Percentiles rank a stretch among this genome's conserved stretches.
These are phyloP conservation scores for Grallaria varia DNA, from an alignment of 2,113 vertebrate genomes.

Conservation along the genomic window DNA sequence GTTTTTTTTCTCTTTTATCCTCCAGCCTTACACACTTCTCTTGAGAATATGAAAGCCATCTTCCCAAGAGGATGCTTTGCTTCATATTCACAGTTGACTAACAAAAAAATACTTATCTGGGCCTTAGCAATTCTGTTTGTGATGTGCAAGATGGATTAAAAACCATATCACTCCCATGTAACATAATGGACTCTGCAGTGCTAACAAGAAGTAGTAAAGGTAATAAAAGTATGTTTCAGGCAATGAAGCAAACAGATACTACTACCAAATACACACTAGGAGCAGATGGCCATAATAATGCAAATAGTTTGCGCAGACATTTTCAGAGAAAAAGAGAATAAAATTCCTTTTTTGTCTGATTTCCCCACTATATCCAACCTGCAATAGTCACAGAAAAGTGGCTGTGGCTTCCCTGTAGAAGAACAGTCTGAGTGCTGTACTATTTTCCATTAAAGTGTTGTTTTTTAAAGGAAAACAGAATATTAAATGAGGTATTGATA, in stretches of 20 bases:
- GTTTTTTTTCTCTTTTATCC: background rate
- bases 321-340: background rate
- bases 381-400: background rate
- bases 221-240: slow-evolving; percentile 29
- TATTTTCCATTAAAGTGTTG: background rate
- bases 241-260: slow-evolving; percentile 27
- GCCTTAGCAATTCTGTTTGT: background rate
- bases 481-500: background rate
- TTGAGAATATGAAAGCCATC: background rate
- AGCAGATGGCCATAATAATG: background rate
- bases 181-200: background rate
- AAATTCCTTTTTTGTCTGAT: background rate
- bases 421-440: background rate
- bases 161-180: background rate
- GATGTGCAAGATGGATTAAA: background rate
- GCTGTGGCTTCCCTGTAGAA: background rate
- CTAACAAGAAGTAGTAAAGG: slow-evolving; percentile 26
- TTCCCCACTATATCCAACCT: background rate
- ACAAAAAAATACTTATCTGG: background rate
- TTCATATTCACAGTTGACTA: background rate
- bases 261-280: background rate
- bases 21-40: background rate
- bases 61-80: background rate
- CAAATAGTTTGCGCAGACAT: background rate
- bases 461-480: background rate